Evolutionary conservation across 2,113 vertebrate genomes (phyloP).

Genomic region (Dasyprocta punctata): DNA sequence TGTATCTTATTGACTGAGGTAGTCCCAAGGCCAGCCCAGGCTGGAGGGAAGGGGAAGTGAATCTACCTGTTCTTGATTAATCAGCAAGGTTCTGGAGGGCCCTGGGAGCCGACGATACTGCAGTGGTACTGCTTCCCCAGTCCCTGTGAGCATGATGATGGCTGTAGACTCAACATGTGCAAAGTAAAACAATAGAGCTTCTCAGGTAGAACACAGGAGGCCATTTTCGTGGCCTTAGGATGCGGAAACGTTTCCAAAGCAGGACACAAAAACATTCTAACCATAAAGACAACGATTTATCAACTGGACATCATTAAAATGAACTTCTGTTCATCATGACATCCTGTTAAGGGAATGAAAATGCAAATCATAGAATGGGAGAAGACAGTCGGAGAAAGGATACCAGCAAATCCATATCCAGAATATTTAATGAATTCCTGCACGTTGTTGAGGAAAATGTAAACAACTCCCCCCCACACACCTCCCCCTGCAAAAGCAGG

Average conservation of each 20-base stretch:
- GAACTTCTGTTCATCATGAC: not conserved
- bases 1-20: not conserved
- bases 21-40: not conserved
- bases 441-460: constrained; percentile 20
- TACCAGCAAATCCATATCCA: not conserved
- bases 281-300: not conserved
- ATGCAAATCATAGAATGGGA: not conserved
- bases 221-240: not conserved
- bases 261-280: not conserved
- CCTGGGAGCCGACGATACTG: not conserved
- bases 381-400: not conserved
- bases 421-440: not conserved
- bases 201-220: not conserved
- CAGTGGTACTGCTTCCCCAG: not conserved
- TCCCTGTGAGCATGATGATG: not conserved
- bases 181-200: not conserved
- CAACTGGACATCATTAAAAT: constrained; percentile 3
- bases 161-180: not conserved
- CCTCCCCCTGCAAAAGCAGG: not conserved
- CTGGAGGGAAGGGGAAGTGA: not conserved
- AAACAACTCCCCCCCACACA: not conserved
- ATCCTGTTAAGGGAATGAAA: constrained; percentile 1
- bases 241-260: not conserved
- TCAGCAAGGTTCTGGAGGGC: not conserved
- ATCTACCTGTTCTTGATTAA: not conserved